A percentile compares a stretch with the other conserved stretches of the same genome.
These are phyloP conservation scores for Eurystomus glaucurus DNA, from an alignment of 2,797 vertebrate genomes.

Conservation along the genomic window DNA sequence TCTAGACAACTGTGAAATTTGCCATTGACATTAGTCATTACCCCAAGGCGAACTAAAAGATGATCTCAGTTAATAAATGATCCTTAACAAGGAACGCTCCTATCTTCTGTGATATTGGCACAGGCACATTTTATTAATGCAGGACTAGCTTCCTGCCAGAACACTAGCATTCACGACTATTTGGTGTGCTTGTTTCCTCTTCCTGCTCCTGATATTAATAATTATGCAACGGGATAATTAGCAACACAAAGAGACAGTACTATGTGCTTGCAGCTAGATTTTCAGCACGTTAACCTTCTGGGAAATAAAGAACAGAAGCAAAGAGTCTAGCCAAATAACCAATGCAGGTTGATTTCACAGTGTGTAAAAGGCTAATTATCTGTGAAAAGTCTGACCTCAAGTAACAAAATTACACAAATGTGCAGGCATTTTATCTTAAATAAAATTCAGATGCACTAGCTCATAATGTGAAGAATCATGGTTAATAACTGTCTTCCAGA, in stretches of 20 bases:
- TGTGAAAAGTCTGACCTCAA: slow-evolving; percentile 89
- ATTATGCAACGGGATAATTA: slow-evolving; percentile 93
- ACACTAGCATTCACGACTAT: slow-evolving; percentile 86
- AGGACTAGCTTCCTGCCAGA: slow-evolving; percentile 87
- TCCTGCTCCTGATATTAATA: slow-evolving; percentile 90
- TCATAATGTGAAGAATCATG: slow-evolving; percentile 71
- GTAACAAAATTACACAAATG: slow-evolving; percentile 86
- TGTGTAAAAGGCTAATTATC: slow-evolving; percentile 90
- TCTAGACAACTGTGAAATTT: slow-evolving; percentile 99
- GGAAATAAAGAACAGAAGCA: slow-evolving; percentile 88
- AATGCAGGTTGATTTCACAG: slow-evolving; percentile 90
- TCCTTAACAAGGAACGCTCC: slow-evolving; percentile 94
- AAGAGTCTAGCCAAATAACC: slow-evolving; percentile 88
- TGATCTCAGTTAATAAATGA: slow-evolving; percentile 99
- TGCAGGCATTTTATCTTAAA: slow-evolving; percentile 86
- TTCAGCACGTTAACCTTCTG: slow-evolving; percentile 89
- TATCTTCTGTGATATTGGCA: slow-evolving; percentile 91
- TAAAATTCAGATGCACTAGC: slow-evolving; percentile 83
- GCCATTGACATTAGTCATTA: slow-evolving; percentile 99
- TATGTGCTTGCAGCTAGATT: slow-evolving; percentile 87
- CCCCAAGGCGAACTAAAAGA: slow-evolving; percentile 96
- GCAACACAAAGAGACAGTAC: slow-evolving; percentile 88
- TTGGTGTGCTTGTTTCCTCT: slow-evolving; percentile 88
- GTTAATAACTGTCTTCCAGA: slow-evolving; percentile 61
- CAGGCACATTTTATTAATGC: slow-evolving; percentile 92